These are phyloP conservation scores for Cygnus buccinator DNA, from an alignment of 2,113 vertebrate genomes.

Conservation along the genomic window DNA sequence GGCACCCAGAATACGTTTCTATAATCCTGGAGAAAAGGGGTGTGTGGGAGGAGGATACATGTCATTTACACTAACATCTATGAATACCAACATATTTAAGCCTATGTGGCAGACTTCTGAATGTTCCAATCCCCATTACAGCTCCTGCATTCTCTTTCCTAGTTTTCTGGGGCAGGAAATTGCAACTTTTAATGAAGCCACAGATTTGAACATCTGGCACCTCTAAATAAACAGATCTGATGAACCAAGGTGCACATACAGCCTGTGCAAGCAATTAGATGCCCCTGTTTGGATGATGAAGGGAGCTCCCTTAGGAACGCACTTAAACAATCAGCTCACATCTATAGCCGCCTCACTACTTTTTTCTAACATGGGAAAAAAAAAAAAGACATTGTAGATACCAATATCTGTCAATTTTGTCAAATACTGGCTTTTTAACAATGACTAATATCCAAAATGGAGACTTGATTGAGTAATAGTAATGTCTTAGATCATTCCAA, in stretches of 20 bases:
- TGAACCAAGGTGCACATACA: neutral
- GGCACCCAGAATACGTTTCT: neutral
- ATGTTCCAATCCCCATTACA: neutral
- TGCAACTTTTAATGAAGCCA: neutral
- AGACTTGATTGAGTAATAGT: neutral
- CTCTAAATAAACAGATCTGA: neutral
- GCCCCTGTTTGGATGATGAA: neutral
- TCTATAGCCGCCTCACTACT: neutral
- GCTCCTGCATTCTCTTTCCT: neutral
- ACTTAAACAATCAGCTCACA: neutral
- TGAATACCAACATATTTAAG: neutral
- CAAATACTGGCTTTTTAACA: neutral
- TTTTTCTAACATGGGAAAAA: neutral
- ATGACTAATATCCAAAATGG: accelerated
- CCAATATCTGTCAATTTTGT: neutral
- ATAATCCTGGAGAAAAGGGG: neutral
- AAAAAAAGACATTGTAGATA: neutral
- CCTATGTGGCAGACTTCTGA: neutral
- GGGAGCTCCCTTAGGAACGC: neutral
- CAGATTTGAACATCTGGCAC: neutral
- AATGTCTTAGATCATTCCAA: neutral
- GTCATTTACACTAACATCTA: neutral
- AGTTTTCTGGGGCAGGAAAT: neutral
- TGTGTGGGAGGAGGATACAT: neutral
- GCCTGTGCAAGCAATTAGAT: neutral